Base-by-base conservation (phyloP, 2,113 vertebrate genomes). In the Oryzias melastigma region DNA sequence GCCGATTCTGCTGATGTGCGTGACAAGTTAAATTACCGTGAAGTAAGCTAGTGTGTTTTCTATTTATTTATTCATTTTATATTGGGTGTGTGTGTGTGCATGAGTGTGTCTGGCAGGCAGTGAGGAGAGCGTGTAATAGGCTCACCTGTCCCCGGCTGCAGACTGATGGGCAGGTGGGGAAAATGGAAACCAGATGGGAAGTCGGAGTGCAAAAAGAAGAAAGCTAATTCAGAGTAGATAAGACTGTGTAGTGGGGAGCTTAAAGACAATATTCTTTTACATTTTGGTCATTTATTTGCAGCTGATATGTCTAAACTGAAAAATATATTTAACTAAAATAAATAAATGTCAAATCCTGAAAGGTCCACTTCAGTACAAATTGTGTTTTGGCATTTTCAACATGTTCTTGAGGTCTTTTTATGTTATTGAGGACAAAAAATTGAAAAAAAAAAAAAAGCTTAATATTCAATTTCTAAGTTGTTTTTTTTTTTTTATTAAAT, bases 101-200 rank as follows among this genome's bases (percentile, higher is more conserved):
- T 13, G 61, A 24, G 64, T 48, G 67, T 71, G 80, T 62, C 61
- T 52, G 24, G 62, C 42, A 73, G 75, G 65, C 70, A 57, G 68
- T 29, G 67, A 81, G 78, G 76, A 58, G 62, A 71, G 79, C 75
- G 57, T 87, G 85, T 83, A 85, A 84, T 83, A 70, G 64, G 73
- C 78, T 86, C 83, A 87, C 82, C 87, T 87, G 81, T 81, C 81
- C 57, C 62, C 42, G 58, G 69, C 69, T 73, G 75, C 75, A 75
- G 76, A 86, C 76, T 75, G 80, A 85, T 77, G 80, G 82, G 83
- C 85, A 89, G 82, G 83, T 85, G 85, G 78, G 59, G 70, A 73
- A 61, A 89, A 83, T 71, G 29, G 66, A 65, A 81, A 78, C 67
- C 85, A 85, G 82, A 82, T 85, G 78, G 76, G 73, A 52, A 51